phyloP scores from a whole-genome alignment of 2,797 vertebrate species.

The Falco columbarius region DNA sequence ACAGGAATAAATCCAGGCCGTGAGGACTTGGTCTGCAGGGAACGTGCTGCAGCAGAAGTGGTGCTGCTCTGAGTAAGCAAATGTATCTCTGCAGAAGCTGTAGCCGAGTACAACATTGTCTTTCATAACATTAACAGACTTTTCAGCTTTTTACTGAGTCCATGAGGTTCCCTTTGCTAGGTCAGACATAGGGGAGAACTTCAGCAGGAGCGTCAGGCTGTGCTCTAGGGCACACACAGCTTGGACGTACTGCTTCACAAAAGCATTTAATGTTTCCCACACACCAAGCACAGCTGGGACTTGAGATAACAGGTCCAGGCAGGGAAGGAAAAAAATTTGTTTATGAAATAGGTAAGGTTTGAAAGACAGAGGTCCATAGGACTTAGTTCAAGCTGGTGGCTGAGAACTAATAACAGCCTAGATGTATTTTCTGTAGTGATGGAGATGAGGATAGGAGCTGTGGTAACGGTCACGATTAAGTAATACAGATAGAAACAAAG shows the following conservation, averaged over 20 bases:
- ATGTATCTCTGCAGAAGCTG: background rate
- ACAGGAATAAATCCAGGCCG: background rate
- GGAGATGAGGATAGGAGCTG: background rate
- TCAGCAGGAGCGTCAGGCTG: background rate
- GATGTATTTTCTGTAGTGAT: background rate
- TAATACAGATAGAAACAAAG: background rate
- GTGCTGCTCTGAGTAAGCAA: background rate
- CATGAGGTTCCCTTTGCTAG: background rate
- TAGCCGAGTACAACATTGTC: accelerated
- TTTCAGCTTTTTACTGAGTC: background rate
- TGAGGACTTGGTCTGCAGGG: background rate
- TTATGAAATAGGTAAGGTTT: background rate
- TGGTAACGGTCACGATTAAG: background rate
- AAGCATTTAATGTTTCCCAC: background rate
- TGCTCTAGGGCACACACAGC: background rate
- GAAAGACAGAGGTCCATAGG: background rate
- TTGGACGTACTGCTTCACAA: background rate
- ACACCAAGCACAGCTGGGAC: background rate
- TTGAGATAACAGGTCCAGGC: slow-evolving; percentile 6
- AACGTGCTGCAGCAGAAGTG: background rate
- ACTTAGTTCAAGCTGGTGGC: background rate
- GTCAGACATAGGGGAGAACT: background rate
- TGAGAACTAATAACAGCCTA: background rate
- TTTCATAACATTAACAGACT: background rate
- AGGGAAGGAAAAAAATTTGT: background rate